Evolutionary conservation across 2,113 vertebrate genomes (phyloP), one percentile per base, ranked within the genome.

Genomic region (Electrona antarctica): DNA sequence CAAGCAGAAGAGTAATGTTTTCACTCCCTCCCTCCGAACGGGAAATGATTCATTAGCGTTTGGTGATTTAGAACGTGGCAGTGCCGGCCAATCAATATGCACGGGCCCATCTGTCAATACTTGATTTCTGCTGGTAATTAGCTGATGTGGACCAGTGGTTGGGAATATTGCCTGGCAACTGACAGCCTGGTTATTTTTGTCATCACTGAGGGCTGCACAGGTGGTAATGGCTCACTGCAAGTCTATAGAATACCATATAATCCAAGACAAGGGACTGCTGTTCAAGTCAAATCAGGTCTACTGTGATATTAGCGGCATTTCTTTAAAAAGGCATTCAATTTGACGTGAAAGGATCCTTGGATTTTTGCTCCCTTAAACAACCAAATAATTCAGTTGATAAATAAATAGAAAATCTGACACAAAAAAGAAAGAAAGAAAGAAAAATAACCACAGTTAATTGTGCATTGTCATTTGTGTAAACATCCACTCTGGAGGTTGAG

Each of bases 121-220:
- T 72, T 89, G 89, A 90, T 90, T 92, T 91, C 90, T 90, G 87
- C 83, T 87, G 87, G 89, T 91, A 92, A 92, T 93, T 92, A 93
- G 92, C 91, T 90, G 90, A 91, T 93, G 88, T 90, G 89, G 85
- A 83, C 89, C 83, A 90, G 90, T 85, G 85, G 82, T 91, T 86
- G 88, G 82, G 87, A 87, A 87, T 90, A 91, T 89, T 90, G 91
- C 87, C 86, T 88, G 86, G 88, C 87, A 90, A 92, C 84, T 87
- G 85, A 92, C 87, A 89, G 87, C 81, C 88, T 80, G 81, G 74
- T 87, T 91, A 85, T 90, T 88, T 90, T 86, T 89, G 85, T 90
- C 88, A 89, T 87, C 87, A 81, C 77, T 66, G 79, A 81, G 47
- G 67, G 10, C 15, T 14, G 28, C 33, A 84, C 86, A 90, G 88